A percentile compares a stretch with the other conserved stretches of the same genome.
These are phyloP conservation scores for Hirundo rustica DNA, from an alignment of 2,797 vertebrate genomes.

Conservation along the genomic window DNA sequence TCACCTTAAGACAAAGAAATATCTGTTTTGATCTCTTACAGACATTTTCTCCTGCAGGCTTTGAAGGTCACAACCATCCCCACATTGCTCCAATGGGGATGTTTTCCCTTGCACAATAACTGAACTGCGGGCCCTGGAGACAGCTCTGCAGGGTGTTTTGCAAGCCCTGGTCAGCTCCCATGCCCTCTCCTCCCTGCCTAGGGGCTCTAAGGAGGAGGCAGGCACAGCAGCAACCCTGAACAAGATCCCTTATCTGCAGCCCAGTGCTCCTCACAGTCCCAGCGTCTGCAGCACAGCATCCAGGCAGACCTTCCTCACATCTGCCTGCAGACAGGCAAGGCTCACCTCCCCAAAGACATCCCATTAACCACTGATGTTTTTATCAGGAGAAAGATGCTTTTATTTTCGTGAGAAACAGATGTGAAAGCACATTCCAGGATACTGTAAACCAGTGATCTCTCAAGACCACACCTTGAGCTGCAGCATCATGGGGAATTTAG, in stretches of 20 bases:
- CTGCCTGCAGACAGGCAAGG: background rate
- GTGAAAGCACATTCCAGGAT: background rate
- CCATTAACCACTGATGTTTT: background rate
- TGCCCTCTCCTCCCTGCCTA: background rate
- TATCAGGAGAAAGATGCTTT: background rate
- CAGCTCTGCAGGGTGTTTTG: background rate
- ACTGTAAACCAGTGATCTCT: background rate
- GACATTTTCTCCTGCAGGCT: background rate
- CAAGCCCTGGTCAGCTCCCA: background rate
- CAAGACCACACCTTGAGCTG: slow-evolving; percentile 39
- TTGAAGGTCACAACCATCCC: background rate
- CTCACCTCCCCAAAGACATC: background rate
- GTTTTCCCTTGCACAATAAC: background rate
- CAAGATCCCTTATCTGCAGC: background rate
- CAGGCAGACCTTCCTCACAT: background rate
- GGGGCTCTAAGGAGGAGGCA: background rate
- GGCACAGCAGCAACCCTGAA: background rate
- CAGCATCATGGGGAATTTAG: background rate
- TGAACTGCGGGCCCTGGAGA: background rate
- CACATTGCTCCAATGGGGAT: accelerated
- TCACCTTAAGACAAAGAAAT: background rate
- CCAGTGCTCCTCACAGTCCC: background rate
- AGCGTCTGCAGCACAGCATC: accelerated
- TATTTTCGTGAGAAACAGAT: slow-evolving; percentile 8
- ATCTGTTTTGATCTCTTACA: background rate